Base-by-base conservation (phyloP, 2,113 vertebrate genomes). In the chimpanzee (Pan troglodytes) region DNA sequence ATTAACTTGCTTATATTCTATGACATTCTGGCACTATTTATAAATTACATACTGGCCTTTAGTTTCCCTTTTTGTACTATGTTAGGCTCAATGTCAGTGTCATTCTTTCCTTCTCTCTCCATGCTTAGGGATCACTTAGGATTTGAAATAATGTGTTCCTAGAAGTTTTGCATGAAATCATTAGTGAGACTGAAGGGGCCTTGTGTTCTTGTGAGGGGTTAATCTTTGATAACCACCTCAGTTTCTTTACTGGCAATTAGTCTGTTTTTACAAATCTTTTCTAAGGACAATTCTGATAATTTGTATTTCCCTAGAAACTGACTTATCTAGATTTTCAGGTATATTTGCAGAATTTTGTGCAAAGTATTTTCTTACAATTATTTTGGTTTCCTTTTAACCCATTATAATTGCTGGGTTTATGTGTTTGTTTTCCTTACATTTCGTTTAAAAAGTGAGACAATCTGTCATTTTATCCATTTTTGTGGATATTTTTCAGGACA, bases 211-310 rank as follows among this genome's bases (percentile, higher is more conserved):
- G 70, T 94, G 35, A 87, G 35, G 50, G 35, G 35, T 88, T 91
- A 68, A 91, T 91, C 64, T 84, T 95, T 96, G 95, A 88, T 83
- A 90, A 95, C n/a, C 18, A 81, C 90, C 40, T 84, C 27, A n/a
- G 45, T 90, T 90, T 96, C 22, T 40, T 91, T 79, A 55, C 84
- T 90, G 14, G 30, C 70, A 97, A 92, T n/a, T 95, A 64, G 50
- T 52, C 70, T 85, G 40, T 48, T 82, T 72, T 52, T 38, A 86
- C 55, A 73, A 61, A 35, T 57, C 17, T 72, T 91, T 88, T 75
- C 14, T 57, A 70, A 4, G 61, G 48, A 83, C 43, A 84, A 55
- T 43, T 84, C 85, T 93, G 48, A 52, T 52, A 67, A 80, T 73
- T 73, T 50, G 25, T 55, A 43, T 83, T 90, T 89, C 17, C 50